phyloP scores from a whole-genome alignment of 2,113 vertebrate genomes.

The Pedionomus torquatus region DNA sequence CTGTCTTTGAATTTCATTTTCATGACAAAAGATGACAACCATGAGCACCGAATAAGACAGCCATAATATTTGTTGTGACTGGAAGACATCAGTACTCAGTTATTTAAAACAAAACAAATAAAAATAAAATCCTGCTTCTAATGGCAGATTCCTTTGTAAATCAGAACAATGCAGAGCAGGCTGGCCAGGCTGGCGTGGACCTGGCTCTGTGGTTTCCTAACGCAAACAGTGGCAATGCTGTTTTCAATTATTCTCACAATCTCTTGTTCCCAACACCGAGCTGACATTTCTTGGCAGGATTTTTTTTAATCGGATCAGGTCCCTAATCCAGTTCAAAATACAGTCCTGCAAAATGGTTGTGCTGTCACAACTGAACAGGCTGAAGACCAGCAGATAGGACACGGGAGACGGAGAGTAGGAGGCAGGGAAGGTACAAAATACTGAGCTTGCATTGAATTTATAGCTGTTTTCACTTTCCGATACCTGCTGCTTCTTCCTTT shows the following conservation, averaged over 20 bases:
- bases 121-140: not conserved
- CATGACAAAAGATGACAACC: not conserved
- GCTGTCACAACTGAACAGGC: not conserved
- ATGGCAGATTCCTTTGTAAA: not conserved
- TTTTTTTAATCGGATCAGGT: not conserved
- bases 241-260: conserved; percentile 18
- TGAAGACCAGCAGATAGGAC: not conserved
- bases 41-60: not conserved
- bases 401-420: not conserved
- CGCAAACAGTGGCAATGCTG: not conserved
- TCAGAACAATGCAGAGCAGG: not conserved
- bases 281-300: not conserved
- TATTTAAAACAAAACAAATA: not conserved
- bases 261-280: not conserved
- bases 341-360: not conserved
- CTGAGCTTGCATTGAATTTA: not conserved
- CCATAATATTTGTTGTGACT: not conserved
- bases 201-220: not conserved
- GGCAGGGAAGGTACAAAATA: not conserved
- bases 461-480: not conserved
- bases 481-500: not conserved
- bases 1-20: not conserved
- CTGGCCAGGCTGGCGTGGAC: not conserved
- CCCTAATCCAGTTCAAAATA: not conserved
- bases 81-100: not conserved